phyloP scores from a whole-genome alignment of 1,140 invertebrate species.

The Spodoptera frugiperda region DNA sequence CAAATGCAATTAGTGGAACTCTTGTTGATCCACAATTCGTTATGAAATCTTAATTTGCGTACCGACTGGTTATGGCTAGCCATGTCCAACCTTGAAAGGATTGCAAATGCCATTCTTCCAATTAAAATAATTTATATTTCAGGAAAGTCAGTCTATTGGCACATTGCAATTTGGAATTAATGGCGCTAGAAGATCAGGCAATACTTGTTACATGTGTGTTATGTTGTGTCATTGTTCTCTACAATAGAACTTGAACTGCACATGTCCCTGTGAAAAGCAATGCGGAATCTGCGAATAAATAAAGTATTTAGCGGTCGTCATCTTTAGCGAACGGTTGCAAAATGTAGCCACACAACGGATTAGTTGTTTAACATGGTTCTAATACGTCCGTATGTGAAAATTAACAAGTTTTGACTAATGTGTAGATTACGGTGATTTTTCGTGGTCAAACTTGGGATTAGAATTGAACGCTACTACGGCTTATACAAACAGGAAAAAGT shows the following conservation, averaged over 20 bases:
- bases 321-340: constrained; percentile 64
- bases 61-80: constrained; percentile 5
- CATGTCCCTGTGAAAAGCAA: constrained; percentile 44
- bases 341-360: constrained; percentile 57
- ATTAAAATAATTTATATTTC: constrained; percentile 32
- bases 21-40: constrained; percentile 15
- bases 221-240: constrained; percentile 25
- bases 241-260: constrained; percentile 27
- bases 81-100: constrained; percentile 34
- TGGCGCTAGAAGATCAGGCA: constrained; percentile 10
- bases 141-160: constrained; percentile 23
- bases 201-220: constrained; percentile 14
- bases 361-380: constrained; percentile 61
- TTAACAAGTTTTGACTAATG: constrained; percentile 52
- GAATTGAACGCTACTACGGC: not conserved
- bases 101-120: constrained; percentile 25
- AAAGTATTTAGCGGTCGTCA: constrained; percentile 56
- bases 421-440: not conserved
- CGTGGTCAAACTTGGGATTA: too few relatives aligned
- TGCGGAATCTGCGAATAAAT: constrained; percentile 53
- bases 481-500: not conserved
- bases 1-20: constrained; percentile 20
- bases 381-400: constrained; percentile 62
- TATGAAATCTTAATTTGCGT: constrained; percentile 32
- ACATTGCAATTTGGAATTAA: constrained; percentile 16